Evolutionary conservation across 35 echinoderm and acorn worm species (phyloP), one percentile per base, ranked within the genome.

Genomic region (Diadema setosum): DNA sequence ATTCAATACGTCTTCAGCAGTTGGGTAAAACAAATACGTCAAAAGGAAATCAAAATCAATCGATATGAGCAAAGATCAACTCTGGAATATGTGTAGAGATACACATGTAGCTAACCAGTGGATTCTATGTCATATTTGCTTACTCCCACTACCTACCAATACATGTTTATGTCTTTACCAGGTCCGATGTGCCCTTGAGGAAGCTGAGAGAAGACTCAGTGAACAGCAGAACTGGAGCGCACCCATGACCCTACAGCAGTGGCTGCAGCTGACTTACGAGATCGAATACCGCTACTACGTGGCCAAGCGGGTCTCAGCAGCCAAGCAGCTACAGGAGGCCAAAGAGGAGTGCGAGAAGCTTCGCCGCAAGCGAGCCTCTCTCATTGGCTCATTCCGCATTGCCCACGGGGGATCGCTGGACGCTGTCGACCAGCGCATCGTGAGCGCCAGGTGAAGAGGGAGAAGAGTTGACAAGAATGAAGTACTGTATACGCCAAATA

Each of bases 191-290:
- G 94, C 94, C 18, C 70, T 97, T 4, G 80, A 93, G 50, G 91
- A 97, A 57, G 91, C 94, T 20, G 94, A 97, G 70, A 30, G 91
- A 2, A 86, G 84, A 37, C 56, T 97, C 29, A 91, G 89, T n/a
- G 59, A 81, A 18, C 30, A 87, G 59, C 82, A 81, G 43, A 70
- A 58, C n/a, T 97, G 94, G 94, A 73, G 65, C 20, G 88, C 96
- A 3, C 92, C 96, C 14, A 33, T 65, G n/a, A 64, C 64, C 29
- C 82, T 98, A 15, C 96, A 94, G 57, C 92, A 94, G 27, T 98
- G 92, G 92, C 57, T 98, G 4, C 96, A 98, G 69, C 57, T 98
- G 1, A 98, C 96, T 2, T 84, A 98, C 46, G 96, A 98, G 40
- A 82, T 91, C 26, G 96, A 98, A 48, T 55, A 87, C 37, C 70